Evolutionary conservation across 1,140 invertebrate genomes (phyloP).

Genomic region (Tachypleus tridentatus): DNA sequence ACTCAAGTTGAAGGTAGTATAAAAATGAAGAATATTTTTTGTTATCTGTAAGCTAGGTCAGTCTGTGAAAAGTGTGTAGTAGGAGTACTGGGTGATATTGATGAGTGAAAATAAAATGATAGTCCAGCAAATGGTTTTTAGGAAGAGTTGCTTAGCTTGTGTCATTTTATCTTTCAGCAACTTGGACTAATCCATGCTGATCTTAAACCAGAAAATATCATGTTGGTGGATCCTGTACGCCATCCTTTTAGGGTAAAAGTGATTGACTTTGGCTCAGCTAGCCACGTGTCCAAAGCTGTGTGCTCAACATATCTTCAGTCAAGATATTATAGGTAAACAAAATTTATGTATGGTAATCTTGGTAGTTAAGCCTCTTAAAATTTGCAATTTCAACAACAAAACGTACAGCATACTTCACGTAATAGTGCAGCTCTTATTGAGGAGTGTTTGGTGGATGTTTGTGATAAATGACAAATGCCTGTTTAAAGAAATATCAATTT

Average conservation of each 20-base stretch:
- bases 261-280: constrained; percentile 99
- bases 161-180: constrained; percentile 52
- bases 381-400: no score
- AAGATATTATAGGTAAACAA: constrained; percentile 69
- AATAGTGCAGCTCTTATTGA: no score
- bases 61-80: no score
- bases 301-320: constrained; percentile 99
- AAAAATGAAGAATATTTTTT: no score
- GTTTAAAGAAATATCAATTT: neutral
- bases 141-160: neutral
- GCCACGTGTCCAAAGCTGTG: constrained; percentile 97
- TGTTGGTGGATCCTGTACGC: constrained; percentile 93
- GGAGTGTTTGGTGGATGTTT: no score
- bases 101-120: no score
- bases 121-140: no score
- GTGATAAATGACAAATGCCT: neutral
- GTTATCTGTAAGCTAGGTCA: no score
- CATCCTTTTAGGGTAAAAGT: constrained; percentile 79
- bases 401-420: no score
- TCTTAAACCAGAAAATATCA: constrained; percentile 99
- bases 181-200: constrained; percentile 98
- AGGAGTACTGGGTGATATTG: no score
- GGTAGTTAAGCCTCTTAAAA: no score
- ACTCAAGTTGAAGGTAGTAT: constrained; percentile 79
- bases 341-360: neutral